Base-by-base conservation (phyloP, 1,140 invertebrate species). In the Drosophila melanica region DNA sequence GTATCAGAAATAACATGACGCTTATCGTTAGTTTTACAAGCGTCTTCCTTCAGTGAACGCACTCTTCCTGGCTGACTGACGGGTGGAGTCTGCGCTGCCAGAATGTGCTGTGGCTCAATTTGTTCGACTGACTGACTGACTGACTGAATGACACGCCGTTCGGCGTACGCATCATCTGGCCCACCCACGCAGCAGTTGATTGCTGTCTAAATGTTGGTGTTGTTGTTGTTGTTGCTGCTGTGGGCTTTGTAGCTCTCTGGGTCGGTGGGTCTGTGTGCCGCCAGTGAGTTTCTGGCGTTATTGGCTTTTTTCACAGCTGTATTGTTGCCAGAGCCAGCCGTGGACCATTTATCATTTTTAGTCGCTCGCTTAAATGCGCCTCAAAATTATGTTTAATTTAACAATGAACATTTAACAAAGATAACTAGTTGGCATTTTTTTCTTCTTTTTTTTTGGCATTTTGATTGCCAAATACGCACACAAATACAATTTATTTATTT, bases 291-390 rank as follows among this genome's bases (percentile, higher is more conserved):
- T 60, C 33, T 53, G 48, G 54, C 54, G 53, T 67, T 67, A 72
- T 72, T 72, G 69, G 55, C 53, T 60, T 73, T 62, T 55, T 35
- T 58, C 11, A 39, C 12, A 14, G 50, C 8, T 41, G 47, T 23
- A 50, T 50, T 50, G 53, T 51, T 65, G 68, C 54, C 62, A 54
- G 11, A 59, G 62, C 44, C 74, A 72, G 75, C 37, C n/a, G 60
- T 16, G 35, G 42, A 57, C 64, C 69, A 79, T 79, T 79, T 77
- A 77, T 79, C 77, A 79, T 79, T 64, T 79, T 79, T 73, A 79
- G 63, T 62, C 64, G 74, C 69, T 58, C 63, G 57, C 63, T 67
- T 76, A 73, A 76, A 62, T 76, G 69, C 57, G 77, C 69, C 74
- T 69, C 45, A 65, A 77, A 73, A 68, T 68, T 77, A 68, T 79